Evolutionary conservation across 2,888 invertebrate species (phyloP), one percentile per base, ranked within the genome.

Genomic region (Microchrysa polita): DNA sequence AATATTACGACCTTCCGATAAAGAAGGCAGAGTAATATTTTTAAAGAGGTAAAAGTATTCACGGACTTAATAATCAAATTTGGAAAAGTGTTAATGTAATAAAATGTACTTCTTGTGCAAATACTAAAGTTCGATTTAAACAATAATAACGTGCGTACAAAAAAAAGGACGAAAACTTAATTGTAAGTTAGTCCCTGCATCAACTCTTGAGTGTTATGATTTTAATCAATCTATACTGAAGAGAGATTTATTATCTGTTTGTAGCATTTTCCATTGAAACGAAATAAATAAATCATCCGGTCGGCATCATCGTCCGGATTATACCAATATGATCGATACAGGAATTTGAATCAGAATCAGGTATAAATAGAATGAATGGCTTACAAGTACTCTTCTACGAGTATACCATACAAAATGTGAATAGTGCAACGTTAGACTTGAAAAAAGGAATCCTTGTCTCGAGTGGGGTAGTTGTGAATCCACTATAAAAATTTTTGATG

Each of bases 321-420:
- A n/a, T n/a, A n/a, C n/a, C 23, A 18, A 67, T 27, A 67, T 53
- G 27, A 53, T 53, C 40, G 55, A 55, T 53, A n/a, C n/a, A 5
- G 53, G 4, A 53, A 34, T 67, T 53, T 18, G 52, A 65, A 52
- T 65, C 18, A 44, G 67, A 67, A 23, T 27, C 67, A 67, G 67
- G 67, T 67, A 67, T 34, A 65, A 65, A 48, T 34, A 18, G 48
- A 44, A n/a, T 44, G 65, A 65, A 48, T 44, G 44, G 14, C 20
- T n/a, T 48, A 65, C 44, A 48, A 55, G 53, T 67, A 67, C 55
- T 23, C 65, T 20, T n/a, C n/a, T n/a, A n/a, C n/a, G n/a, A n/a
- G n/a, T n/a, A n/a, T n/a, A 48, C 22, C 20, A 23, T 27, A 27
- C 34, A 53, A 67, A n/a, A 34, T 34, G 34, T n/a, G 55, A 10